These are phyloP conservation scores for Cryptotis parvus DNA, from an alignment of 2,113 vertebrate genomes.

Conservation along the genomic window DNA sequence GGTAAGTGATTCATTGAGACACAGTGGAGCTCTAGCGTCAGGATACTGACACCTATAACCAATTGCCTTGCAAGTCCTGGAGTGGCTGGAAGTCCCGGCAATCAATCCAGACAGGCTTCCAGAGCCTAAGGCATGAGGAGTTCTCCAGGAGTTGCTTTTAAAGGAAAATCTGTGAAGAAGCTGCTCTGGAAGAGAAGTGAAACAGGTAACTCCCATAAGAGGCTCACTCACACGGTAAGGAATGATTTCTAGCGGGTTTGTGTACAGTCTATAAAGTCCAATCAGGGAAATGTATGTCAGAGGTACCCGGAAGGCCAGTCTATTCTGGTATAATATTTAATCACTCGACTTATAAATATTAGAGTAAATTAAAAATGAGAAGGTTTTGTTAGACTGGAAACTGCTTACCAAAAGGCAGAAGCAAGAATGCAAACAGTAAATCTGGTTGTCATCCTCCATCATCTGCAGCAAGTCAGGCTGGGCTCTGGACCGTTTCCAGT, in stretches of 20 bases:
- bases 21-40: constrained; percentile 61
- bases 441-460: constrained; percentile 61
- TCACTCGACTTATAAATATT: constrained; percentile 64
- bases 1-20: constrained; percentile 69
- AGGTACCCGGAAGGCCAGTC: constrained; percentile 34
- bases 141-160: background rate
- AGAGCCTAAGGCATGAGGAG: background rate
- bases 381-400: constrained; percentile 52
- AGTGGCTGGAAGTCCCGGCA: constrained; percentile 51
- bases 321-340: constrained; percentile 8
- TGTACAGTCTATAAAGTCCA: background rate
- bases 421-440: constrained; percentile 70
- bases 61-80: constrained; percentile 56
- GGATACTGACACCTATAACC: constrained; percentile 68
- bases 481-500: constrained; percentile 67
- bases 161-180: constrained; percentile 5
- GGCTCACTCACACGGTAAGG: background rate
- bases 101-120: constrained; percentile 74
- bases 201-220: constrained; percentile 46
- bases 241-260: constrained; percentile 25
- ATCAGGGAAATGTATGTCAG: background rate
- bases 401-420: constrained; percentile 61
- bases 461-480: constrained; percentile 61
- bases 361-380: constrained; percentile 53
- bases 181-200: constrained; percentile 18